Evolutionary conservation across 92 coral and sea anemone genomes (phyloP).

Genomic region (Zoanthus gigantus): DNA sequence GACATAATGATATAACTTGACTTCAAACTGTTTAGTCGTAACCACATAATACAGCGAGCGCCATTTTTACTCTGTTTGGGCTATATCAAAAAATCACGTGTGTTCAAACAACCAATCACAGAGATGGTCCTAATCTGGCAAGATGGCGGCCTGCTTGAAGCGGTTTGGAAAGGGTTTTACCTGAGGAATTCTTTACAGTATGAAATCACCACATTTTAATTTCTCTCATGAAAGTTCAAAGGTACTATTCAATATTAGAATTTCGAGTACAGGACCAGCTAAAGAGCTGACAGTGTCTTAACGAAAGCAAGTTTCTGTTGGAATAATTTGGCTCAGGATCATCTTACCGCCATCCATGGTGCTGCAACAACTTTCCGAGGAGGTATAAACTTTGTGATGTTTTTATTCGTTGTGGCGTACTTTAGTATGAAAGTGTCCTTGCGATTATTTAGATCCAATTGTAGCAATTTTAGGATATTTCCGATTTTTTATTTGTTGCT

Average conservation of each 20-base stretch:
- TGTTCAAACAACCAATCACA: slow-evolving; percentile 69
- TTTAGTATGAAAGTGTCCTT: slow-evolving; percentile 30
- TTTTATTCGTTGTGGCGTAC: slow-evolving; percentile 30
- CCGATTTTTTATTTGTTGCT: not conserved
- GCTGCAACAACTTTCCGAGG: slow-evolving; percentile 96
- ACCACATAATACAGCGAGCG: no score
- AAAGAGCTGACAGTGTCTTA: slow-evolving; percentile 34
- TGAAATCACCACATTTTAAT: slow-evolving; percentile 32
- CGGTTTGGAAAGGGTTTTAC: slow-evolving; percentile 65
- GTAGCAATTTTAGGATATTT: not conserved
- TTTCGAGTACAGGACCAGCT: slow-evolving; percentile 7
- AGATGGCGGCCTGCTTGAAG: slow-evolving; percentile 98
- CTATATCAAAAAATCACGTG: slow-evolving; percentile 67
- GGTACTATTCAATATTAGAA: not conserved
- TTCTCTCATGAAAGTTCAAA: slow-evolving; percentile 31
- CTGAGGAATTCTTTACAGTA: slow-evolving; percentile 39
- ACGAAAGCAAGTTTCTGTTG: slow-evolving; percentile 26
- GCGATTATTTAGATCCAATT: not conserved
- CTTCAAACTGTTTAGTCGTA: no score
- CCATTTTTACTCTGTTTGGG: not conserved
- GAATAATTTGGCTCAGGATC: slow-evolving; percentile 34
- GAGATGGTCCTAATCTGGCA: slow-evolving; percentile 53
- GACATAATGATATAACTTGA: no score
- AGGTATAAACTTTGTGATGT: slow-evolving; percentile 66
- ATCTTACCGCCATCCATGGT: slow-evolving; percentile 82